These are phyloP conservation scores for Solenopsis fugax DNA, from an alignment of 1,140 invertebrate genomes.

Conservation along the genomic window DNA sequence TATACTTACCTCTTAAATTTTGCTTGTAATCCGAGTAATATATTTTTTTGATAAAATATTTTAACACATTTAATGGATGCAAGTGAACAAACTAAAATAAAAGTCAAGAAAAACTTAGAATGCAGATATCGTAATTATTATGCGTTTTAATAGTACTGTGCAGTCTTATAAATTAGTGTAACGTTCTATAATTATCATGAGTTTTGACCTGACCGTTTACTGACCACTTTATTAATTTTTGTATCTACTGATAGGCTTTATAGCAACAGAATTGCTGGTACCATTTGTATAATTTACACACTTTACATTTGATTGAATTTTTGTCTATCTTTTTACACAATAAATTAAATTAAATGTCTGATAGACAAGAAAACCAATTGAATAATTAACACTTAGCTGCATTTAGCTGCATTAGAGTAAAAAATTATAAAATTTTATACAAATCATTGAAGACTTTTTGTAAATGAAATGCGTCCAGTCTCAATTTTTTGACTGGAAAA, in stretches of 20 bases:
- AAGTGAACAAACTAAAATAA: not conserved
- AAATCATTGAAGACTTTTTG: not conserved
- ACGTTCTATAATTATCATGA: no score
- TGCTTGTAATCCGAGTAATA: not conserved
- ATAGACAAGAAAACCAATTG: not conserved
- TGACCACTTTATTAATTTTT: no score
- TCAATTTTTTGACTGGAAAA: not conserved
- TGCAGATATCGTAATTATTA: not conserved
- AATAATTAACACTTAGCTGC: no score
- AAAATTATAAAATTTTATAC: not conserved
- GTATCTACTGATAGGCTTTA: no score
- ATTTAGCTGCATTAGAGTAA: not conserved
- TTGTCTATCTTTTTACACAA: no score
- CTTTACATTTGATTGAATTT: no score
- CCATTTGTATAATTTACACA: no score
- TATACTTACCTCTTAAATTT: conserved; percentile 38
- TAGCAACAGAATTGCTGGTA: no score
- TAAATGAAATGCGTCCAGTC: not conserved
- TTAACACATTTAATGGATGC: not conserved
- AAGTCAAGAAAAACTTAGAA: not conserved
- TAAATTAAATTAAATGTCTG: no score
- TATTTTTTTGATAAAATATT: not conserved
- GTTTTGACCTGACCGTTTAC: no score
- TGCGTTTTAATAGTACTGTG: no score
- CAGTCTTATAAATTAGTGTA: no score